phyloP scores from a whole-genome alignment of 2,888 invertebrate genomes.

The Epicampocera succincta region DNA sequence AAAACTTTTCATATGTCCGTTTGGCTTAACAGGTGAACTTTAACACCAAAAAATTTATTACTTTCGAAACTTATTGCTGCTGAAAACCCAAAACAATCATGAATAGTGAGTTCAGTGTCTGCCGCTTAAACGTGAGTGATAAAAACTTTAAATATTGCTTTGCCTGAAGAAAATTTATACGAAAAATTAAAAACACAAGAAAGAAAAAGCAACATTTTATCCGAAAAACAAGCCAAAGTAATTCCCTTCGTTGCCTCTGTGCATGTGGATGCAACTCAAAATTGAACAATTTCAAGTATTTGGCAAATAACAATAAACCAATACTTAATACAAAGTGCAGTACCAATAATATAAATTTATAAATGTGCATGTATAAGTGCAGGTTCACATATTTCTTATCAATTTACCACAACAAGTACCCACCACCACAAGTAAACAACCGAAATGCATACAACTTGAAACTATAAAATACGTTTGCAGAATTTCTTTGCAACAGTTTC shows the following conservation, averaged over 20 bases:
- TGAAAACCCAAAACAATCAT: too few relatives aligned
- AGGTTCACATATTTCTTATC: slow-evolving; percentile 61
- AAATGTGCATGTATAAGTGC: not conserved
- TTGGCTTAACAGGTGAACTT: too few relatives aligned
- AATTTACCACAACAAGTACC: slow-evolving; percentile 63
- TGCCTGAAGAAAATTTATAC: slow-evolving; percentile 1
- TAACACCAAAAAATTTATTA: too few relatives aligned
- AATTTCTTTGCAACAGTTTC: not conserved
- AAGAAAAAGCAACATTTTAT: not conserved
- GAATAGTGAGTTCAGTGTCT: too few relatives aligned
- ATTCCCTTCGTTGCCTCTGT: not conserved
- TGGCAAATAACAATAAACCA: slow-evolving; percentile 66
- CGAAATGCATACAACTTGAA: slow-evolving; percentile 15
- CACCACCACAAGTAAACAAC: slow-evolving; percentile 43
- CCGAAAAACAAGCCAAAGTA: slow-evolving; percentile 19
- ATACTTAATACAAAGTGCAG: slow-evolving; percentile 55
- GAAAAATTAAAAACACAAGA: not conserved
- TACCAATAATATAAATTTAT: slow-evolving; percentile 39
- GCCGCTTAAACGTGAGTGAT: not conserved
- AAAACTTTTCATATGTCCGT: too few relatives aligned
- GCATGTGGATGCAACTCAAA: slow-evolving; percentile 51
- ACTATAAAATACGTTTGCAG: slow-evolving; percentile 32
- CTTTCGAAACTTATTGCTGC: too few relatives aligned
- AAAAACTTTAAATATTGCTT: not conserved
- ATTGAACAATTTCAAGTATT: slow-evolving; percentile 61